Evolutionary conservation across 2,797 vertebrate species (phyloP).

Genomic region (Lagorchestes hirsutus): DNA sequence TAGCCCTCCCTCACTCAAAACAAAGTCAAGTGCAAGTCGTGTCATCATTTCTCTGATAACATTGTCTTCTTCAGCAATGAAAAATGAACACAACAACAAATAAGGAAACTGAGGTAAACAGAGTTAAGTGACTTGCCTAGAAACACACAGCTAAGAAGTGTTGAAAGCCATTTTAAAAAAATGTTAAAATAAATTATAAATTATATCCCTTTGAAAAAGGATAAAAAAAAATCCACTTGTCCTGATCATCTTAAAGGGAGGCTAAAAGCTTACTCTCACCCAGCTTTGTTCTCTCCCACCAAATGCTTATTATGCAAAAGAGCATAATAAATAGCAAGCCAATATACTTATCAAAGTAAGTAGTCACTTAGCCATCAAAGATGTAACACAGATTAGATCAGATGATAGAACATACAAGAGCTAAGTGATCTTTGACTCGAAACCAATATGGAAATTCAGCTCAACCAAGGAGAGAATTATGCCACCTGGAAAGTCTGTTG

Average conservation of each 20-base stretch:
- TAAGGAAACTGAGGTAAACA: no score
- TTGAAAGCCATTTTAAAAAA: not conserved
- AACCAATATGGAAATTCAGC: not conserved
- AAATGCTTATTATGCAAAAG: not conserved
- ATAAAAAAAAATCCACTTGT: not conserved
- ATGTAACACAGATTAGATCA: not conserved
- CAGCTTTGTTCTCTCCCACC: not conserved
- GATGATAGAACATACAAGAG: not conserved
- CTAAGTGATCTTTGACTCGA: not conserved
- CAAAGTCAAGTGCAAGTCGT: no score
- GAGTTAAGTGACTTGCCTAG: no score
- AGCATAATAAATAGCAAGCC: not conserved
- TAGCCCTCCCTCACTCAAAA: no score
- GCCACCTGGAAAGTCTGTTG: not conserved
- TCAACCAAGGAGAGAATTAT: not conserved
- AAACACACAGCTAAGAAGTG: no score
- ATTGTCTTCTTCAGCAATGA: no score
- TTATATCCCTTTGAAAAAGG: not conserved
- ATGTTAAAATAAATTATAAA: not conserved
- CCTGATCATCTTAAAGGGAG: not conserved
- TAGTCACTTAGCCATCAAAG: not conserved
- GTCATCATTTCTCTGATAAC: no score
- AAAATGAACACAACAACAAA: no score
- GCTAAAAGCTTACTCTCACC: not conserved
- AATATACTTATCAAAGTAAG: not conserved